phyloP scores from a whole-genome alignment of 2,888 invertebrate species.

The Cheilosia grossa region DNA sequence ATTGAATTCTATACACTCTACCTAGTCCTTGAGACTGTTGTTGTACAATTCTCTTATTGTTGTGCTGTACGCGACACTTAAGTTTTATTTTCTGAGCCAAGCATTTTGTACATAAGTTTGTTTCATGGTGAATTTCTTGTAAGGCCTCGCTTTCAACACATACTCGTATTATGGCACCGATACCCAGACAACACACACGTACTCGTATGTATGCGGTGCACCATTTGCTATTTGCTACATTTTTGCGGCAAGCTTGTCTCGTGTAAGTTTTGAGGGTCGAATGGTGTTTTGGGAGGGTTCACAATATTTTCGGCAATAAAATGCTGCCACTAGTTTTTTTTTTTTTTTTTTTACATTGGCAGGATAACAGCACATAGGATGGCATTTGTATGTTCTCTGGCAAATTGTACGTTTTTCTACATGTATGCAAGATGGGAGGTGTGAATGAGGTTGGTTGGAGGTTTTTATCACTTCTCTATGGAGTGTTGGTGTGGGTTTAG shows the following conservation, averaged over 20 bases:
- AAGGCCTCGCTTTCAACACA: conserved; percentile 22
- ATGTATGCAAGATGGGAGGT: background rate
- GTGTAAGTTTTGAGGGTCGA: conserved; percentile 24
- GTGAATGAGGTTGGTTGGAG: background rate
- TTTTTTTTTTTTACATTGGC: conserved; percentile 8
- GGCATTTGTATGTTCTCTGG: conserved; percentile 62
- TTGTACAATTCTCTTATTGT: conserved; percentile 38
- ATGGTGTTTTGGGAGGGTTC: conserved; percentile 13
- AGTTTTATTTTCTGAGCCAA: conserved; percentile 47
- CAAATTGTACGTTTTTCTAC: conserved; percentile 12
- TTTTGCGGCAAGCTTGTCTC: conserved; percentile 53
- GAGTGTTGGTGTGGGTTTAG: background rate
- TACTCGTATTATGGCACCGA: background rate
- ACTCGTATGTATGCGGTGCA: conserved; percentile 43
- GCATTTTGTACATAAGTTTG: conserved; percentile 36
- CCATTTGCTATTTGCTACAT: conserved; percentile 41
- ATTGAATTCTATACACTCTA: conserved; percentile 13
- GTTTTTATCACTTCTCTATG: background rate
- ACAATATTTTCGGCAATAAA: conserved; percentile 63
- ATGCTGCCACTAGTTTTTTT: conserved; percentile 38
- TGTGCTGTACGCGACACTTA: conserved; percentile 24
- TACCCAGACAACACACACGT: conserved; percentile 8
- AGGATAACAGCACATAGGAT: conserved; percentile 50
- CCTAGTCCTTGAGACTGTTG: conserved; percentile 41
- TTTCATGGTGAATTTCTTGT: conserved; percentile 50